Evolutionary conservation across 2,888 invertebrate genomes (phyloP).

Genomic region (Eurytoma adleriae): DNA sequence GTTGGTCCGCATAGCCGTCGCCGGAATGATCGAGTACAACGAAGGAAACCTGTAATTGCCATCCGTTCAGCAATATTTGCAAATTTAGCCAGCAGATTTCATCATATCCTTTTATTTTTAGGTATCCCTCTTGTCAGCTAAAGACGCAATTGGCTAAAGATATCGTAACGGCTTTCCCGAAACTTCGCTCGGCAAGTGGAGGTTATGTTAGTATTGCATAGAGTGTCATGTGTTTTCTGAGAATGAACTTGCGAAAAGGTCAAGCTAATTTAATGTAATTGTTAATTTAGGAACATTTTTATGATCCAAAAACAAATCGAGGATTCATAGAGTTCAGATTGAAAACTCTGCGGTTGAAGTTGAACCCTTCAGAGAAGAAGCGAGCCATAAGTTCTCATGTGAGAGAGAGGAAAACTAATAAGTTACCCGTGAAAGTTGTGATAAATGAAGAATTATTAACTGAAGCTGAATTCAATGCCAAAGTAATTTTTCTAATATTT

Average conservation of each 20-base stretch:
- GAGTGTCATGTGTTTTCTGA: not conserved
- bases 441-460: slow-evolving; percentile 37
- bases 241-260: no score
- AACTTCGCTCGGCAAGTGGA: slow-evolving; percentile 50
- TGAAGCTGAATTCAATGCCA: slow-evolving; percentile 37
- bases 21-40: slow-evolving; percentile 51
- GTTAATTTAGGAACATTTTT: slow-evolving; percentile 52
- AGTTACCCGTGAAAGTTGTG: slow-evolving; percentile 29
- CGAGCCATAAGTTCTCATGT: slow-evolving; percentile 30
- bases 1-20: slow-evolving; percentile 51
- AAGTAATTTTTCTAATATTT: slow-evolving; percentile 32
- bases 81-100: not conserved
- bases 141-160: slow-evolving; percentile 56
- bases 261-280: not conserved
- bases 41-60: slow-evolving; percentile 50
- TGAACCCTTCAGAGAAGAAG: slow-evolving; percentile 50
- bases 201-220: slow-evolving; percentile 49
- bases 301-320: slow-evolving; percentile 51
- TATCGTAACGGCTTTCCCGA: slow-evolving; percentile 53
- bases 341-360: slow-evolving; percentile 51
- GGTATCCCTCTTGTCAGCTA: slow-evolving; percentile 53
- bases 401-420: slow-evolving; percentile 40
- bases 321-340: slow-evolving; percentile 55
- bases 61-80: not conserved
- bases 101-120: slow-evolving; percentile 2